These are phyloP conservation scores for Rafetus swinhoei DNA, from an alignment of 2,113 vertebrate species.

Conservation along the genomic window DNA sequence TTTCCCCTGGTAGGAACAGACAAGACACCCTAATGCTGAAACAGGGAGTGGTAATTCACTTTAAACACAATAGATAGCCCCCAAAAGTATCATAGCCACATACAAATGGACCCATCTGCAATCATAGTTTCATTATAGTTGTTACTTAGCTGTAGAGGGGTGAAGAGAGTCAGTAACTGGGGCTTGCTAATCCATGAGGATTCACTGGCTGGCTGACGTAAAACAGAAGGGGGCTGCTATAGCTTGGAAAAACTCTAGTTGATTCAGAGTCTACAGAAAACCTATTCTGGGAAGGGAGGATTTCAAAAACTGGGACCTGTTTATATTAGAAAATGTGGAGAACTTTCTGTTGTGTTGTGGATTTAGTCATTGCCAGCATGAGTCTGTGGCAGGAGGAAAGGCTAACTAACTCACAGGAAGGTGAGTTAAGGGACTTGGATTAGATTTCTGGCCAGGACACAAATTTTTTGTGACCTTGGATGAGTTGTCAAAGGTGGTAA, in stretches of 20 bases:
- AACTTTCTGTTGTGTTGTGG: background rate
- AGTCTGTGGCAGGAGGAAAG: background rate
- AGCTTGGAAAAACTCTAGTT: background rate
- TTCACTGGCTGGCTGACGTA: background rate
- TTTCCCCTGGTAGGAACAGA: background rate
- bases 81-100: background rate
- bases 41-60: background rate
- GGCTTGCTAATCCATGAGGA: background rate
- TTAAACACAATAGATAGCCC: background rate
- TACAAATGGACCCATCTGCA: background rate
- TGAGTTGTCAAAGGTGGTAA: background rate
- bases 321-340: background rate
- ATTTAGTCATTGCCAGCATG: background rate
- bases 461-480: background rate
- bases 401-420: background rate
- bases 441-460: background rate
- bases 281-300: background rate
- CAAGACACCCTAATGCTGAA: background rate
- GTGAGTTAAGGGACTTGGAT: background rate
- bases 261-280: background rate
- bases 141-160: background rate
- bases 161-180: background rate
- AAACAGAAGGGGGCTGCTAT: background rate
- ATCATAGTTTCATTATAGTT: background rate
- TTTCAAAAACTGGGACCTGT: background rate